Evolutionary conservation across 2,888 invertebrate genomes (phyloP), one percentile per base, ranked within the genome.

Genomic region (Drosophila atripex): DNA sequence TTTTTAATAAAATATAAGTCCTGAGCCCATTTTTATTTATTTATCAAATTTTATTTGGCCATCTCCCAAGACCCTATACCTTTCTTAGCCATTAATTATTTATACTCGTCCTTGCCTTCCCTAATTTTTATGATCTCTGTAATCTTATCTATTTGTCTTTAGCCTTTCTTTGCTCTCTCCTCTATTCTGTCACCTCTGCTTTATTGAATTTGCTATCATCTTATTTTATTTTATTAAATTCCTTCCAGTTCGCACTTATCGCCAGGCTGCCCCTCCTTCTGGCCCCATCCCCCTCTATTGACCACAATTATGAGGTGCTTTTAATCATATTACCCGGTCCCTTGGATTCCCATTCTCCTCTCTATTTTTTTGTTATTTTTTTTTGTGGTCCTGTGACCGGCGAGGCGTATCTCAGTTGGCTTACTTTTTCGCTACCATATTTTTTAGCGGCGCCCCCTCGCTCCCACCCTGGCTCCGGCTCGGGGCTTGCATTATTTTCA

Each of bases 261-360:
- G 78, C 80, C 56, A 64, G 63, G 75, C 59, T 75, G 80, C 78
- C 80, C 80, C 75, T 68, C 71, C 71, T 25, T 12, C 39, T 12
- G 14, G 18, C 18, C 16, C n/a, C 1, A 7, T 23, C 1, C 1
- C 43, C 23, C 57, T 56, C 50, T 59, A 78, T 78, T 79, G 77
- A 59, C 73, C 77, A 77, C 86, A 86, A 82, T 84, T 77, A 82
- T 77, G 76, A 80, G 84, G 80, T 76, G 76, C 76, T 84, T 82
- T 86, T 86, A 82, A 82, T 82, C 82, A 82, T 84, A 82, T 82
- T 86, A 86, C 80, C 38, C 39, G 54, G 39, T 52, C 6, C 12
- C 12, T 16, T 25, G 12, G 8, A 14, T 28, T 41, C 46, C 45
- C 38, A 12, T 14, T n/a, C 41, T 18, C 43, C 18, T 56, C 41